Percentiles rank a stretch among this genome's conserved stretches.
Conservation (phyloP, 2,888 invertebrate species). For the Acheta domesticus region DNA sequence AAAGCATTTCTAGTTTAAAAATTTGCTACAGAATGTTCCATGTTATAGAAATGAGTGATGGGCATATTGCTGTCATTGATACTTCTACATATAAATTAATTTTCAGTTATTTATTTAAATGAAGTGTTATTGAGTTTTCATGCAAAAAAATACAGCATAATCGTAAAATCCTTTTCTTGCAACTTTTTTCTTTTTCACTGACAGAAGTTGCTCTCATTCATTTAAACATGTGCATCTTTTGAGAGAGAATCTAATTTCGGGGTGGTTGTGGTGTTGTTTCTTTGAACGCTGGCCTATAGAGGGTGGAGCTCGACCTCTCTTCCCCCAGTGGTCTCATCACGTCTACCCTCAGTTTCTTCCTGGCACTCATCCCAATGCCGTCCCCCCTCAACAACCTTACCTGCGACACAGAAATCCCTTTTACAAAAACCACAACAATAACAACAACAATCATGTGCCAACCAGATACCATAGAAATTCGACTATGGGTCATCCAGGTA, state of each 20-base stretch:
- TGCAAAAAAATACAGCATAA: too few species aligned
- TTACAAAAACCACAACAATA: conserved; percentile 56
- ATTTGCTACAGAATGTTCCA: background rate
- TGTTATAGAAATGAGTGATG: background rate
- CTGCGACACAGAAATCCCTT: conserved; percentile 53
- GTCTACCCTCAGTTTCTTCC: conserved; percentile 92
- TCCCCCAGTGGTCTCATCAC: conserved; percentile 93
- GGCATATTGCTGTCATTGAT: background rate
- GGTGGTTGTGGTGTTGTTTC: conserved; percentile 18
- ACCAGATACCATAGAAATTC: conserved; percentile 59
- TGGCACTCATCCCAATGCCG: conserved; percentile 76
- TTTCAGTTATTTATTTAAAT: too few species aligned
- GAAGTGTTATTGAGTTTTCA: too few species aligned
- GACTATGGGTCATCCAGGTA: conserved; percentile 59
- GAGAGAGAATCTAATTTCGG: conserved; percentile 24
- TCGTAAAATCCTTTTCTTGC: too few species aligned
- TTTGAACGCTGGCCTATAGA: conserved; percentile 50
- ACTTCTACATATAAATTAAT: too few species aligned
- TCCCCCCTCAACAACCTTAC: conserved; percentile 51
- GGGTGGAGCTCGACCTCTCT: conserved; percentile 71
- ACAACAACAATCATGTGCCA: conserved; percentile 48
- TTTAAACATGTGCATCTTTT: conserved; percentile 9
- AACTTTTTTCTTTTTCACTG: background rate
- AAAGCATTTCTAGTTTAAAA: conserved; percentile 3
- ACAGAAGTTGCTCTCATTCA: background rate